Base-by-base conservation (phyloP, 2,113 vertebrate genomes). In the Charadrius vociferus region DNA sequence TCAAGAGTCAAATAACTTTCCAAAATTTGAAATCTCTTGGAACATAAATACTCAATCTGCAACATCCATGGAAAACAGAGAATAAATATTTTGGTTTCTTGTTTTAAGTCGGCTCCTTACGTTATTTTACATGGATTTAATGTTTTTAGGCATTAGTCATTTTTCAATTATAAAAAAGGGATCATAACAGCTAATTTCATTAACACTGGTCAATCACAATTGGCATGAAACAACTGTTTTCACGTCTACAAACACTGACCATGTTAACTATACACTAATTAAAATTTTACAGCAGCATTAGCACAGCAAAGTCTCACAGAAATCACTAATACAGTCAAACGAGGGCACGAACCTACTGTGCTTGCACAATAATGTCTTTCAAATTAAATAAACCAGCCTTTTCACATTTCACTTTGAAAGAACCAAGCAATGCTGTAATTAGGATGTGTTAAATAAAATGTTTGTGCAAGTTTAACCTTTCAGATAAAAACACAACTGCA, bases 311-410 rank as follows among this genome's bases (percentile, higher is more conserved):
- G n/a, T 61, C 77, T 82, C 62, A 16, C 34, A 67, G 77, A 91
- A 93, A 88, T 93, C 71, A 88, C 52, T 43, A 90, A 89, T 62
- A 80, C 50, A 89, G 90, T 78, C 81, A 92, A 95, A 83, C 0
- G 8, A 93, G 88, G 70, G 77, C 92, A 94, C 6, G 3, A 47
- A 96, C 71, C 82, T 47, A 75, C 86, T 43, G 36, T 59, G 88
- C 81, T 90, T 36, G 67, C 84, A 95, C 75, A 95, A 86, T 43
- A 87, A 67, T 4, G 71, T 53, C 78, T 81, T 96, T 93, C 83
- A 86, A 91, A 87, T 74, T 24, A 88, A 95, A 94, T 61, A 94
- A 86, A 66, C 49, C 93, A 78, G 73, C 45, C 68, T 78, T 93
- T 95, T 81, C 85, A 61, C 58, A 53, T 89, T 90, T 67, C 50